These are phyloP conservation scores for Heliconius congener DNA, from an alignment of 1,140 invertebrate species.

Conservation along the genomic window DNA sequence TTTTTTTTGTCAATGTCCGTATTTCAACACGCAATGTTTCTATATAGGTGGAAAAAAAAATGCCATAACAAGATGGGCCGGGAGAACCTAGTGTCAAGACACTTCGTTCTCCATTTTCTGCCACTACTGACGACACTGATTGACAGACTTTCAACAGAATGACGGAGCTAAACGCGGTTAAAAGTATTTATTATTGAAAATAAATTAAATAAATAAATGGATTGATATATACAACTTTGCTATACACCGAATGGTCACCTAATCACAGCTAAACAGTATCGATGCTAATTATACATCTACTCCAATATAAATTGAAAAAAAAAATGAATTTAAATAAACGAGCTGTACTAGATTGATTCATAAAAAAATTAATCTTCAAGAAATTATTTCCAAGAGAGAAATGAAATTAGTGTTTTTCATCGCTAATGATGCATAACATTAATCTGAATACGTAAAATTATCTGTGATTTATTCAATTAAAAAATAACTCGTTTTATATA, in stretches of 20 bases:
- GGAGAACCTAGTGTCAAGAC: not conserved
- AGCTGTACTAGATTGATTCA: not conserved
- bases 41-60: too few relatives aligned
- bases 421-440: not conserved
- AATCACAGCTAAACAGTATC: not conserved
- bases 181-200: not conserved
- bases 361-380: not conserved
- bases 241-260: not conserved
- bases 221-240: not conserved
- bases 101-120: not conserved
- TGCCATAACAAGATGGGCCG: not conserved
- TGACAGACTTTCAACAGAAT: too few relatives aligned
- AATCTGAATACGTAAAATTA: constrained; percentile 2
- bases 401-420: not conserved
- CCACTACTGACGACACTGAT: too few relatives aligned
- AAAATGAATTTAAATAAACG: not conserved
- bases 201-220: not conserved
- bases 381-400: not conserved
- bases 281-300: not conserved
- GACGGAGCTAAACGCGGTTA: not conserved
- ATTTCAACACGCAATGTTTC: too few relatives aligned
- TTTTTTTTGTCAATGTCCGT: not conserved
- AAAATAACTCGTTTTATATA: not conserved
- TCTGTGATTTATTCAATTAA: not conserved
- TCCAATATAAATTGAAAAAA: not conserved